These are phyloP conservation scores for Drosophila ambigua DNA, from an alignment of 1,140 invertebrate genomes.

Conservation along the genomic window DNA sequence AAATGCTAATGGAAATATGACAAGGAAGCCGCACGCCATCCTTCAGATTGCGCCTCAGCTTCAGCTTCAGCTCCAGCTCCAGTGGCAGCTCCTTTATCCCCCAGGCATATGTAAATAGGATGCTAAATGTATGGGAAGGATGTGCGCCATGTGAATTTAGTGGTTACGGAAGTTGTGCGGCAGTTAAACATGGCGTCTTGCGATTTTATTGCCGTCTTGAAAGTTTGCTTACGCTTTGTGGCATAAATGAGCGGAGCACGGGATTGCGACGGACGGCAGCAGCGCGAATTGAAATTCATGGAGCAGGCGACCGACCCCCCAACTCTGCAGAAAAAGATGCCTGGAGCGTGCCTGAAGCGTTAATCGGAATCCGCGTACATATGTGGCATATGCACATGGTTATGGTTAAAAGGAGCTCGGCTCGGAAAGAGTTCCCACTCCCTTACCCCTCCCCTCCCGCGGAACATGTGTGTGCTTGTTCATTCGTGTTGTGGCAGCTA, in stretches of 20 bases:
- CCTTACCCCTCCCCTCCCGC: constrained; percentile 2
- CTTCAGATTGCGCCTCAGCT: not conserved
- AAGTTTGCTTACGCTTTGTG: constrained; percentile 73
- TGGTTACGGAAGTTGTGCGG: constrained; percentile 68
- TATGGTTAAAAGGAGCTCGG: constrained; percentile 9
- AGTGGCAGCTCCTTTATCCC: constrained; percentile 2
- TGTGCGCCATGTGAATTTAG: constrained; percentile 68
- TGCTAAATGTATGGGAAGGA: constrained; percentile 31
- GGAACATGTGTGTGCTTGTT: constrained; percentile 74
- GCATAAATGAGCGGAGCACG: constrained; percentile 64
- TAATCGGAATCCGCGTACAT: constrained; percentile 56
- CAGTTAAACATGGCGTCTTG: constrained; percentile 60
- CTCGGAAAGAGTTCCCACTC: not conserved
- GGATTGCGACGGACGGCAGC: constrained; percentile 6
- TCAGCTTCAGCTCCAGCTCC: constrained; percentile 40
- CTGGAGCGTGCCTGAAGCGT: constrained; percentile 52
- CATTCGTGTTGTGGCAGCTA: constrained; percentile 50
- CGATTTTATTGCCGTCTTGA: constrained; percentile 75
- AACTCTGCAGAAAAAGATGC: constrained; percentile 27
- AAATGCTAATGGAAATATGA: constrained; percentile 80
- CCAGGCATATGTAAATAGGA: constrained; percentile 61
- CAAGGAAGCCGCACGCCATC: constrained; percentile 48
- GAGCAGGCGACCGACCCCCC: constrained; percentile 9
- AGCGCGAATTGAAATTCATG: constrained; percentile 74
- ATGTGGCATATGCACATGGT: constrained; percentile 23